A percentile compares a stretch with the other conserved stretches of the same genome.
These are phyloP conservation scores for Onychomys arenicola DNA, from an alignment of 2,797 vertebrate genomes.

Conservation along the genomic window DNA sequence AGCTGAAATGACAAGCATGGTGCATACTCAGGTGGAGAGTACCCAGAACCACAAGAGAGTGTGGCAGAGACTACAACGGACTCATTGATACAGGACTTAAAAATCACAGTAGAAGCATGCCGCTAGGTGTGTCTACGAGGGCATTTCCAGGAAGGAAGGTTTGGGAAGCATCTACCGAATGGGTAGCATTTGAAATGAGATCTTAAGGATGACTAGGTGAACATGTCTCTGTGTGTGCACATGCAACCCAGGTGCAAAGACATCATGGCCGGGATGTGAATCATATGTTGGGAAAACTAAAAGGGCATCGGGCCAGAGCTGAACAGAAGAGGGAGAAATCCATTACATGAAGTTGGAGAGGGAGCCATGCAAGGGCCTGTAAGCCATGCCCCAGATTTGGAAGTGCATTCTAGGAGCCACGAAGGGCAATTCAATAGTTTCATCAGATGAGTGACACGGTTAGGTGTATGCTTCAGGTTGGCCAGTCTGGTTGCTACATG, in stretches of 20 bases:
- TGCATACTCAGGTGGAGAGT: neutral
- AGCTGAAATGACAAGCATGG: neutral
- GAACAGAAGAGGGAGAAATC: neutral
- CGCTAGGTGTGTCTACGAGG: neutral
- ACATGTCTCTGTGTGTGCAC: neutral
- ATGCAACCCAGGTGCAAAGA: neutral
- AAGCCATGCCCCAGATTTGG: neutral
- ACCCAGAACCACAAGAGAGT: neutral
- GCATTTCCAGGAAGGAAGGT: neutral
- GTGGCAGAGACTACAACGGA: accelerated
- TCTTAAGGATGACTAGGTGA: neutral
- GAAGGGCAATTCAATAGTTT: neutral
- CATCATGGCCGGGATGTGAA: neutral
- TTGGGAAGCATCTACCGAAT: neutral
- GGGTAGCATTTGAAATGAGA: neutral
- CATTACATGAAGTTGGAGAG: neutral
- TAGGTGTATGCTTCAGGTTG: neutral
- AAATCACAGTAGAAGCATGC: neutral
- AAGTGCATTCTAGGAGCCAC: neutral
- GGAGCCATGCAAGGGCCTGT: neutral
- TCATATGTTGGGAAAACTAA: neutral
- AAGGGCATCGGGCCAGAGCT: neutral
- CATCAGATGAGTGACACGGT: neutral
- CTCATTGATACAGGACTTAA: neutral
- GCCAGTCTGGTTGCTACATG: neutral